Evolutionary conservation across 23 tunicate species (phyloP).

Genomic region (Phallusia fumigata): DNA sequence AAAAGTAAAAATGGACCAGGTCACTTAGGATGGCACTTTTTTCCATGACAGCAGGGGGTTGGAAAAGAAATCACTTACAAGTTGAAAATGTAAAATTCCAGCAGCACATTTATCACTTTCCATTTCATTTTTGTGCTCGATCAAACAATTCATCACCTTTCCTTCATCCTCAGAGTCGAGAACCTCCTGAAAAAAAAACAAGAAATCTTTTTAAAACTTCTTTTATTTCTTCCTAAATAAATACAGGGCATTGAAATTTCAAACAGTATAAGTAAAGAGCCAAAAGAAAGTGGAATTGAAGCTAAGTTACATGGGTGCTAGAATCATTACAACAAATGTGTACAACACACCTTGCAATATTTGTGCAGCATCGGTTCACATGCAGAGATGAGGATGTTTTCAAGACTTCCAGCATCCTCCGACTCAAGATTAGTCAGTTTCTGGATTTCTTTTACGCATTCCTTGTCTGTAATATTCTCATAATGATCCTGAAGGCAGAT

Average conservation of each 20-base stretch:
- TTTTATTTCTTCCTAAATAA: too few relatives aligned
- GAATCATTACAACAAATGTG: too few relatives aligned
- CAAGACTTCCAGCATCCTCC: slow-evolving; percentile 53
- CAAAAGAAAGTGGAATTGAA: too few relatives aligned
- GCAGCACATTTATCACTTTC: slow-evolving; percentile 61
- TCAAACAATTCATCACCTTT: slow-evolving; percentile 77
- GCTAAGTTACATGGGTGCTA: too few relatives aligned
- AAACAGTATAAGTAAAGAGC: too few relatives aligned
- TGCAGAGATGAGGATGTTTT: slow-evolving; percentile 51
- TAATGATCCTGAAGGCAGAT: slow-evolving; percentile 76
- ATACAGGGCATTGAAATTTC: too few relatives aligned
- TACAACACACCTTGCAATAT: slow-evolving; percentile 46
- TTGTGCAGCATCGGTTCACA: slow-evolving; percentile 77
- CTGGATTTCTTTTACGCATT: slow-evolving; percentile 31
- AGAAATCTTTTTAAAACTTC: too few relatives aligned
- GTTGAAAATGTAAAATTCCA: slow-evolving; percentile 82
- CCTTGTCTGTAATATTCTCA: slow-evolving; percentile 42
- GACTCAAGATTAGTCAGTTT: slow-evolving; percentile 60
- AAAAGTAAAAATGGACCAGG: too few relatives aligned
- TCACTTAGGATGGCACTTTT: too few relatives aligned
- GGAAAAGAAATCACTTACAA: slow-evolving; percentile 26
- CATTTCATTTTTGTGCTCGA: slow-evolving; percentile 59
- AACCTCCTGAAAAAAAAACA: slow-evolving; percentile 28
- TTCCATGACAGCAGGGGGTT: too few relatives aligned
- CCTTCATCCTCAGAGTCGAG: slow-evolving; percentile 63